Evolutionary conservation across 1,140 invertebrate genomes (phyloP).

Genomic region (Lysiphlebus fabarum): DNA sequence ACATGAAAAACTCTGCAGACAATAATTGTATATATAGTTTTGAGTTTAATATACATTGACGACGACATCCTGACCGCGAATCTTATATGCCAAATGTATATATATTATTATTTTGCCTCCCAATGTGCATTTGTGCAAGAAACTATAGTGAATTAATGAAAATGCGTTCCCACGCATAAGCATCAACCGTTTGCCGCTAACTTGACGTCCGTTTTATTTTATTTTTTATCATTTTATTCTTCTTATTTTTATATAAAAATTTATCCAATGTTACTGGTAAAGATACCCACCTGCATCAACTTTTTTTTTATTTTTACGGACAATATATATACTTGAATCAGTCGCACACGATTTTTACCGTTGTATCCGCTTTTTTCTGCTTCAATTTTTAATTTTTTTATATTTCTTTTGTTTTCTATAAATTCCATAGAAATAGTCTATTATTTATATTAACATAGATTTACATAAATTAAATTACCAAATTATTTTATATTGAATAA

Average conservation of each 20-base stretch:
- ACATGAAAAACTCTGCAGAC: background rate
- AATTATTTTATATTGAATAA: no score
- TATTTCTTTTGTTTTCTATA: no score
- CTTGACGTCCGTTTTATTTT: constrained; percentile 18
- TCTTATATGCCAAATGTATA: constrained; percentile 31
- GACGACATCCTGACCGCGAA: constrained; percentile 38
- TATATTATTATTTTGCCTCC: constrained; percentile 25
- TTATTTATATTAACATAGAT: no score
- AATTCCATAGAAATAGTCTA: no score
- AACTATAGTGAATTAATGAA: constrained; percentile 37
- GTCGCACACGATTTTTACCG: constrained; percentile 23
- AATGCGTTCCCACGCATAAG: constrained; percentile 35
- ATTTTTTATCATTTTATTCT: constrained; percentile 15
- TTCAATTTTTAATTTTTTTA: no score
- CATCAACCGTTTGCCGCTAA: constrained; percentile 27
- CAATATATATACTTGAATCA: constrained; percentile 8
- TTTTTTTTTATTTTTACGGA: constrained; percentile 12
- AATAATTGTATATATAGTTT: background rate
- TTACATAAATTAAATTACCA: no score
- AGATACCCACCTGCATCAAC: constrained; percentile 8
- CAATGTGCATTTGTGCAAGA: constrained; percentile 28
- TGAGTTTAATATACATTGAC: background rate
- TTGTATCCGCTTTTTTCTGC: constrained; percentile 7
- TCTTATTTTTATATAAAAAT: constrained; percentile 17
- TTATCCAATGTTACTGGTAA: constrained; percentile 1